Percentiles rank a stretch among this genome's conserved stretches.
Evolutionary conservation across 1,140 invertebrate species (phyloP).

Genomic region (Trachymyrmex cornetzi): DNA sequence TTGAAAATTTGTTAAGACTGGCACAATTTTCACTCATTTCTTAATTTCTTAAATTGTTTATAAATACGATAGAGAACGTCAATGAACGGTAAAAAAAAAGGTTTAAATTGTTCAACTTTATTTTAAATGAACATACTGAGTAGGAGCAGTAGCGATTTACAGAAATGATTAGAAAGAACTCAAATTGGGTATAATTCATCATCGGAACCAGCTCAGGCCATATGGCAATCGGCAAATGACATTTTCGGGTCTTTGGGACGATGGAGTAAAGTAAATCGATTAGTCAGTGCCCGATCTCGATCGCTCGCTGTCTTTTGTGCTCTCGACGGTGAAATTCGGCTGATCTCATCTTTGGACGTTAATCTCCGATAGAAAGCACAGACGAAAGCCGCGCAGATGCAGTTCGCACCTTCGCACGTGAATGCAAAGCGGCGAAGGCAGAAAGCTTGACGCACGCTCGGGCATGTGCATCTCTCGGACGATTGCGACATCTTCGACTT

Average conservation of each 20-base stretch:
- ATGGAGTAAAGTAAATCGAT: constrained; percentile 44
- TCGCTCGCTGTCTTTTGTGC: constrained; percentile 23
- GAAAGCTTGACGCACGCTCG: constrained; percentile 41
- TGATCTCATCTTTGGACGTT: constrained; percentile 41
- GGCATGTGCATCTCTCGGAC: neutral
- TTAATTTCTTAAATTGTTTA: no score
- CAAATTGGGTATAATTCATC: neutral
- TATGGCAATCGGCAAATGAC: neutral
- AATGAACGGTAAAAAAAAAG: no score
- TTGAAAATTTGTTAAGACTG: no score
- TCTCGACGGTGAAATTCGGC: constrained; percentile 45
- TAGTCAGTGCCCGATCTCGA: constrained; percentile 33
- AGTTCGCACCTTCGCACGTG: constrained; percentile 31
- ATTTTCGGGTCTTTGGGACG: constrained; percentile 33
- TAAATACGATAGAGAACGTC: no score
- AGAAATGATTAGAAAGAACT: no score
- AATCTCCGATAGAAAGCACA: constrained; percentile 40
- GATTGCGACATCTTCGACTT: constrained; percentile 49
- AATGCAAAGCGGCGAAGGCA: constrained; percentile 39
- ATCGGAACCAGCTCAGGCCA: neutral
- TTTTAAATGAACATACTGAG: no score
- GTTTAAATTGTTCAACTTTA: no score
- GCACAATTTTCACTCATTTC: no score
- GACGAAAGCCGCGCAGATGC: constrained; percentile 22
- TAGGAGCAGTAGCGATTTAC: no score